Evolutionary conservation across 2,113 vertebrate species (phyloP).

Genomic region (Jaculus jaculus): DNA sequence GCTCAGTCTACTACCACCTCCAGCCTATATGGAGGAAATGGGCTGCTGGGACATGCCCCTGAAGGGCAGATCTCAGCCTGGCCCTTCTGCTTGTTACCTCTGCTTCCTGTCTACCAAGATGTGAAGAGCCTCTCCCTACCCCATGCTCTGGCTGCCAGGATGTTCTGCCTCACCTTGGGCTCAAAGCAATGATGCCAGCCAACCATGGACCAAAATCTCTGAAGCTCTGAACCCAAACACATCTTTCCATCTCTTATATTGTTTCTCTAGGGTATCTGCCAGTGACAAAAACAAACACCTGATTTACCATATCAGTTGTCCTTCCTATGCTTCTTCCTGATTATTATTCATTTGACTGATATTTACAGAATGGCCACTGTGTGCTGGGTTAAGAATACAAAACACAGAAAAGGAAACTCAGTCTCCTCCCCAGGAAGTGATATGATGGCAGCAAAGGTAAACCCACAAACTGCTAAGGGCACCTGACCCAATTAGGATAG

Average conservation of each 20-base stretch:
- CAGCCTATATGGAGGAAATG: neutral
- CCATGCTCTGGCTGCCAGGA: neutral
- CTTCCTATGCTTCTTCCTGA: neutral
- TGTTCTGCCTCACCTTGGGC: neutral
- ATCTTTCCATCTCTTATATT: neutral
- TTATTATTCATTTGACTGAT: conserved; percentile 18
- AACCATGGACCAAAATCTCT: neutral
- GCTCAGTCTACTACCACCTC: neutral
- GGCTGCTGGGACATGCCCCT: neutral
- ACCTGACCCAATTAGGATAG: neutral
- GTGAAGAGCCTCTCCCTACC: neutral
- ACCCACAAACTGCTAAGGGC: neutral
- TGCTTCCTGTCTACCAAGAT: neutral
- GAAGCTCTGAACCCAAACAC: neutral
- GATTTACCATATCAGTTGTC: neutral
- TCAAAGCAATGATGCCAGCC: neutral
- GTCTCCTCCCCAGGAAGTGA: neutral
- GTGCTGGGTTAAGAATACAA: neutral
- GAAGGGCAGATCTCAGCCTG: neutral
- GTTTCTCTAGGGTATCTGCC: neutral
- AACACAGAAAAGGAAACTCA: conserved; percentile 11
- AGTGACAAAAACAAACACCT: neutral
- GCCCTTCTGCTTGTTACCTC: neutral
- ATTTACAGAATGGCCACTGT: conserved; percentile 16
- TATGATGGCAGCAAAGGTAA: neutral